These are phyloP conservation scores for Leptopilina syphax DNA, from an alignment of 2,888 invertebrate species.

Conservation along the genomic window DNA sequence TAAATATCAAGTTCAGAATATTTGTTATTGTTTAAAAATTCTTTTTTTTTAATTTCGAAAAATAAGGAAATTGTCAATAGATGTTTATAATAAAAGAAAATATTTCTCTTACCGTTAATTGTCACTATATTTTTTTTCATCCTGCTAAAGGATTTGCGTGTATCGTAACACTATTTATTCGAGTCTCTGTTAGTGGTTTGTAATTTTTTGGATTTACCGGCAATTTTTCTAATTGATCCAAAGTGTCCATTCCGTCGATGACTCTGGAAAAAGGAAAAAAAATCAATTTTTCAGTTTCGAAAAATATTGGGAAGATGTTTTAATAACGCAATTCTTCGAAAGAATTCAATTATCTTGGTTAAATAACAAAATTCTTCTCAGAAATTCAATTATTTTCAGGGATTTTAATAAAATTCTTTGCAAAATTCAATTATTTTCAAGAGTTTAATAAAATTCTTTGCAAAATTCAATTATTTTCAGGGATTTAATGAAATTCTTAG, in stretches of 20 bases:
- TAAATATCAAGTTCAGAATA: background rate
- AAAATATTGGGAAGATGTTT: too few relatives aligned
- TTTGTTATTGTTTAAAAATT: background rate
- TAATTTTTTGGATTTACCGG: constrained; percentile 96
- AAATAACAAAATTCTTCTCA: too few relatives aligned
- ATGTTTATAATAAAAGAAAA: background rate
- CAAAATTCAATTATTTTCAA: too few relatives aligned
- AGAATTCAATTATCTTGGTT: too few relatives aligned
- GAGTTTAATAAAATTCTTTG: too few relatives aligned
- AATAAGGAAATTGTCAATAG: background rate
- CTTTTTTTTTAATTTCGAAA: background rate
- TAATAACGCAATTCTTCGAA: too few relatives aligned
- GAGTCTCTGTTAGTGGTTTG: constrained; percentile 90
- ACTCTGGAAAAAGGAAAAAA: constrained; percentile 80
- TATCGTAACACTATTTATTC: constrained; percentile 93
- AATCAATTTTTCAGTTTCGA: too few relatives aligned
- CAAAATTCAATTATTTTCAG: too few relatives aligned
- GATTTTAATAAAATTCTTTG: too few relatives aligned
- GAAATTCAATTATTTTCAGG: too few relatives aligned
- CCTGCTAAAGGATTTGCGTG: constrained; percentile 98
- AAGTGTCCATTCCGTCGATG: constrained; percentile 96
- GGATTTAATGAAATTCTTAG: too few relatives aligned
- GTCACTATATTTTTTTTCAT: constrained; percentile 70
- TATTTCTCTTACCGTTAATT: constrained; percentile 5
- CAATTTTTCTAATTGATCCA: constrained; percentile 97